Evolutionary conservation across 2,113 vertebrate genomes (phyloP).

Genomic region (Leucosticte australis): DNA sequence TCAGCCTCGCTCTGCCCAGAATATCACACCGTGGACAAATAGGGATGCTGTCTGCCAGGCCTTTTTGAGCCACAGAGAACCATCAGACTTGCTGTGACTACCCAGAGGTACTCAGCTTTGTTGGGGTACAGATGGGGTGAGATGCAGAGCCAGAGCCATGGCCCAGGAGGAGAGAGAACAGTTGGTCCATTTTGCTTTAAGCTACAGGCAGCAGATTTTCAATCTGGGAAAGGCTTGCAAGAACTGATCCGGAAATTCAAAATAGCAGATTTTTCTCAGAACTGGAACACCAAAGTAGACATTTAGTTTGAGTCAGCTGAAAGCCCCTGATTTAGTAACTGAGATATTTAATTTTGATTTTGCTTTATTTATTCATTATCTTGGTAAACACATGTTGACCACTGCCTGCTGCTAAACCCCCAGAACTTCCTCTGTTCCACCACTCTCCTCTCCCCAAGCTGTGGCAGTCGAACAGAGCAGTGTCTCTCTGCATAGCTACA

Average conservation of each 20-base stretch:
- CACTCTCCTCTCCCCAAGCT: neutral
- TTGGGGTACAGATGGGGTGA: neutral
- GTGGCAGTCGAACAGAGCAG: accelerated
- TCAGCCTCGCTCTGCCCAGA: neutral
- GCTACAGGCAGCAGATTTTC: slow-evolving; percentile 39
- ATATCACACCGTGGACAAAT: neutral
- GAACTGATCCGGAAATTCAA: slow-evolving; percentile 4
- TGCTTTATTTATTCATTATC: neutral
- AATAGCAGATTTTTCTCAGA: neutral
- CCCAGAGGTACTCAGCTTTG: neutral
- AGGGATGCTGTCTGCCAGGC: neutral
- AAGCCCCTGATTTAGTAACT: neutral
- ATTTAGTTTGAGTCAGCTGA: neutral
- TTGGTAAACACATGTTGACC: neutral
- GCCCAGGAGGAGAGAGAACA: neutral
- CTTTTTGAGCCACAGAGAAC: neutral
- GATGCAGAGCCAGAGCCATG: neutral
- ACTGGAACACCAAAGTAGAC: neutral
- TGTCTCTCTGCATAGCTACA: neutral
- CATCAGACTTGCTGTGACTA: neutral
- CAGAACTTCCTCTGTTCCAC: neutral
- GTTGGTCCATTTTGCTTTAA: neutral
- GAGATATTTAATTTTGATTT: neutral
- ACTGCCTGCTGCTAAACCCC: neutral
- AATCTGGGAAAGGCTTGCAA: neutral